phyloP scores from a whole-genome alignment of 2,888 invertebrate genomes.

The Tiliacea citrago region DNA sequence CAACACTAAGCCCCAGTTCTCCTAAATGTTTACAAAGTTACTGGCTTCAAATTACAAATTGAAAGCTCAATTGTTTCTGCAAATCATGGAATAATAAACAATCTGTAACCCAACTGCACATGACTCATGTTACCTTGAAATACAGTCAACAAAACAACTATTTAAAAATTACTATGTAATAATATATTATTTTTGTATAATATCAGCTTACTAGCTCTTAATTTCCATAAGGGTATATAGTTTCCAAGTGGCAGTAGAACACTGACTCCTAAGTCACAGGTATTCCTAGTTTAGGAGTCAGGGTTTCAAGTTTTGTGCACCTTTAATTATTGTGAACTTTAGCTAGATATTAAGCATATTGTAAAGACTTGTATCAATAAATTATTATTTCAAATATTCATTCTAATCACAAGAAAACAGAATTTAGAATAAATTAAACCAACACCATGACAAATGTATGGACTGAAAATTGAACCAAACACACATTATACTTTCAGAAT shows the following conservation, averaged over 20 bases:
- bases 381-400: background rate
- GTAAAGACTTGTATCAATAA: too few relatives aligned
- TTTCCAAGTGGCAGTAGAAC: too few relatives aligned
- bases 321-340: too few relatives aligned
- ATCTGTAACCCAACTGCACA: background rate
- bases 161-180: too few relatives aligned
- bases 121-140: background rate
- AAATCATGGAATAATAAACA: conserved; percentile 21
- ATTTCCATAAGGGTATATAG: too few relatives aligned
- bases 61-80: conserved; percentile 10
- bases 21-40: background rate
- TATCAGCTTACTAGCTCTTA: too few relatives aligned
- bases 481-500: background rate
- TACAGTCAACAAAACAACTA: conserved; percentile 34
- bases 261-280: too few relatives aligned
- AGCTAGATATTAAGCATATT: too few relatives aligned
- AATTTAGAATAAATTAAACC: background rate
- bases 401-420: background rate
- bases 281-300: too few relatives aligned
- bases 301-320: too few relatives aligned
- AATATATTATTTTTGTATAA: too few relatives aligned
- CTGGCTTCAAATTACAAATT: conserved; percentile 9
- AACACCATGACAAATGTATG: background rate
- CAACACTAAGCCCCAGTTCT: background rate
- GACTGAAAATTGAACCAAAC: background rate